phyloP scores from a whole-genome alignment of 2,888 invertebrate species.

The Orchestes rusci region DNA sequence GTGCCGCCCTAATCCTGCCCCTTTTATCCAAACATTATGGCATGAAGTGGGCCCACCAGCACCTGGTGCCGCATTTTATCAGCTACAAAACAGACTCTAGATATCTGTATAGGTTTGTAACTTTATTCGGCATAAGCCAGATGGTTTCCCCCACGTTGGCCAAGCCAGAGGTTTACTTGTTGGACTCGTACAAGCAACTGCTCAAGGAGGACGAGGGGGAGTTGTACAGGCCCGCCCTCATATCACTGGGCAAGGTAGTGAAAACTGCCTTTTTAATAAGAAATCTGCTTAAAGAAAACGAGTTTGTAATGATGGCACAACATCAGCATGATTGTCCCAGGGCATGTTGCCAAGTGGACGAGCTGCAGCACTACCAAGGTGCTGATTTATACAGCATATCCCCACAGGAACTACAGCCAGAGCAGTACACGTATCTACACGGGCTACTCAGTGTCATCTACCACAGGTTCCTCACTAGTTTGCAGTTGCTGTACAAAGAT shows the following conservation, averaged over 20 bases:
- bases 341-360: no score
- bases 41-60: slow-evolving; percentile 35
- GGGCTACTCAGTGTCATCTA: slow-evolving; percentile 33
- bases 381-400: neutral
- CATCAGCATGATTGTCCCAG: no score
- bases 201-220: neutral
- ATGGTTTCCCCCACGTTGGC: slow-evolving; percentile 35
- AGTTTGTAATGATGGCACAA: slow-evolving; percentile 18
- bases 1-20: slow-evolving; percentile 38
- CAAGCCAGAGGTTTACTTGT: slow-evolving; percentile 3
- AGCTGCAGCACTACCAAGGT: no score
- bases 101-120: slow-evolving; percentile 37
- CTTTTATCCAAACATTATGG: slow-evolving; percentile 38
- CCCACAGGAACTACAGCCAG: neutral
- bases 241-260: neutral
- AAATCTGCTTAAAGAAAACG: slow-evolving; percentile 18
- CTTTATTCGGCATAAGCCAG: slow-evolving; percentile 39
- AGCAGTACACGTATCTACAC: slow-evolving; percentile 32
- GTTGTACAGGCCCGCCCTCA: neutral
- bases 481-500: slow-evolving; percentile 33
- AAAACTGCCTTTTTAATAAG: slow-evolving; percentile 6
- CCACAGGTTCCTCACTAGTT: slow-evolving; percentile 32
- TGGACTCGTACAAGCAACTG: neutral
- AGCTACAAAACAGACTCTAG: slow-evolving; percentile 34
- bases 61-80: slow-evolving; percentile 35